Evolutionary conservation across 2,113 vertebrate genomes (phyloP).

Genomic region (Channa maculata): DNA sequence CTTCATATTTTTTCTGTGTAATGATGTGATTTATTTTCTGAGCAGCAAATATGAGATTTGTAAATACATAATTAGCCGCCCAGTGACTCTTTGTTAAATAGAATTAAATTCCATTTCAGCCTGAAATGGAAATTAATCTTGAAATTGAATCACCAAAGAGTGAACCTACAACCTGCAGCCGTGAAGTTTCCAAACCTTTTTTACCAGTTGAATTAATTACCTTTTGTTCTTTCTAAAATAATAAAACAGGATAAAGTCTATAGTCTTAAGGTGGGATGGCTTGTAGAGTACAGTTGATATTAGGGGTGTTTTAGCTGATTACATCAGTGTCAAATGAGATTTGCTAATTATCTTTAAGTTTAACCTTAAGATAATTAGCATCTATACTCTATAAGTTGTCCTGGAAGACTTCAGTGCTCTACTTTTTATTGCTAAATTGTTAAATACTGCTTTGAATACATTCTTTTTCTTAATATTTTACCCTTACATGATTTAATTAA

Average conservation of each 20-base stretch:
- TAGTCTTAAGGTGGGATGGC: not conserved
- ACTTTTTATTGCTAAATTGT: not conserved
- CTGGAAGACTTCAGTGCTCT: not conserved
- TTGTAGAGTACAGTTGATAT: not conserved
- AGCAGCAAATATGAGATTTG: constrained; percentile 30
- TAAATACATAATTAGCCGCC: constrained; percentile 66
- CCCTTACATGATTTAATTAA: not conserved
- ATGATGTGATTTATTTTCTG: constrained; percentile 35
- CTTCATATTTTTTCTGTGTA: constrained; percentile 29
- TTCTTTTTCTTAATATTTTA: constrained; percentile 27
- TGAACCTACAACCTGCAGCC: constrained; percentile 29
- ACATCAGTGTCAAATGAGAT: not conserved
- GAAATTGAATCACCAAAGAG: constrained; percentile 45
- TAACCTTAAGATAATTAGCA: not conserved
- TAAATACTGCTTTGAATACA: not conserved
- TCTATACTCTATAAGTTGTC: not conserved
- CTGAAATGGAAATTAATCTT: constrained; percentile 59
- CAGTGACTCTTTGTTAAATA: constrained; percentile 54
- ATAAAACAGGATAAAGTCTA: not conserved
- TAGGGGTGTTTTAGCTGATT: not conserved
- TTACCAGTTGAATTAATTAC: constrained; percentile 1
- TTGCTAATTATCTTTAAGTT: not conserved
- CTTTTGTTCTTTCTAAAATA: not conserved
- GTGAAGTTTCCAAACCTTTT: constrained; percentile 24
- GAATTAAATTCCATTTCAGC: constrained; percentile 39